phyloP scores from a whole-genome alignment of 2,113 vertebrate genomes.

The Fukomys damarensis region DNA sequence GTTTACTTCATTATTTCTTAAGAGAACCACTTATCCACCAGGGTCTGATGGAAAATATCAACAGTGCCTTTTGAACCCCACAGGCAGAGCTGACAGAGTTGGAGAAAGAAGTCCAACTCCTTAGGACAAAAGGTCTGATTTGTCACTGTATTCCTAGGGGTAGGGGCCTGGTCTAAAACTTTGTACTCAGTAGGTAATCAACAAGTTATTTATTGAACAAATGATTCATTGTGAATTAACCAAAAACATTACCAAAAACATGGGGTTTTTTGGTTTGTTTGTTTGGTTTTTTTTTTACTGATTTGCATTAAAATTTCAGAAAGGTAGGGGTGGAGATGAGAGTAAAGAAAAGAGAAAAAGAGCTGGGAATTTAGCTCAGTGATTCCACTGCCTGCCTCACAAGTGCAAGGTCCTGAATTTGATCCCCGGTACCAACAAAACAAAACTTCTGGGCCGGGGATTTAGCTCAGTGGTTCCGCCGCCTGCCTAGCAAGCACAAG shows the following conservation, averaged over 20 bases:
- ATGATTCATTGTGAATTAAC: slow-evolving; percentile 16
- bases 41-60: slow-evolving; percentile 25
- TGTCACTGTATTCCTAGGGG: background rate
- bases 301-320: slow-evolving; percentile 51
- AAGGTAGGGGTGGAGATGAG: background rate
- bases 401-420: too few relatives aligned
- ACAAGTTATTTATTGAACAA: slow-evolving; percentile 13
- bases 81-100: background rate
- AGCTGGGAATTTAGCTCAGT: too few relatives aligned
- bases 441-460: too few relatives aligned
- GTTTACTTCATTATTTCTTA: background rate
- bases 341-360: background rate
- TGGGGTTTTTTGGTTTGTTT: too few relatives aligned
- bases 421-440: too few relatives aligned
- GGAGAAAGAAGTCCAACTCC: background rate
- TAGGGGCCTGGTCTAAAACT: background rate
- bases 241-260: slow-evolving; percentile 14
- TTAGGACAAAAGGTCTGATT: background rate
- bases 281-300: too few relatives aligned
- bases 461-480: too few relatives aligned
- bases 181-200: background rate
- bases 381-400: too few relatives aligned
- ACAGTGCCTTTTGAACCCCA: background rate
- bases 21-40: background rate
- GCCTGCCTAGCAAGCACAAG: too few relatives aligned